phyloP scores from a whole-genome alignment of 2,113 vertebrate genomes.

The Progne subis region DNA sequence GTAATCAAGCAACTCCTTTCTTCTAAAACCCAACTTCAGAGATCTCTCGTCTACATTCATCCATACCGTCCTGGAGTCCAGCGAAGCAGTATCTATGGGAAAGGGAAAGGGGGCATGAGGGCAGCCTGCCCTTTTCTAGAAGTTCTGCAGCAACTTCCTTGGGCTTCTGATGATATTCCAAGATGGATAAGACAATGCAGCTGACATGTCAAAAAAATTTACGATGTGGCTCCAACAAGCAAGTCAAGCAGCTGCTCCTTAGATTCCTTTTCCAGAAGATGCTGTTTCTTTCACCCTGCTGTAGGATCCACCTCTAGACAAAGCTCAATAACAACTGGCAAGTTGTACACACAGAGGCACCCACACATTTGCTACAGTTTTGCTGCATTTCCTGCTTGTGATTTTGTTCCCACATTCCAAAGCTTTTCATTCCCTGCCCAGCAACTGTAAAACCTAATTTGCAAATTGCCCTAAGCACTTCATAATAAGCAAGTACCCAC shows the following conservation, averaged over 20 bases:
- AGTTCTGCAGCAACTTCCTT: background rate
- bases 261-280: background rate
- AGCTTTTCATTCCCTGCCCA: background rate
- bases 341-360: background rate
- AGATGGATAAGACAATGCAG: background rate
- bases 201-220: background rate
- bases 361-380: background rate
- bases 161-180: background rate
- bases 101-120: background rate
- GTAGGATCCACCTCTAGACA: background rate
- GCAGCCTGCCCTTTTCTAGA: background rate
- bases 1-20: background rate
- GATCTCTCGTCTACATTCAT: too few relatives aligned
- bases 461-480: background rate
- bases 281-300: background rate
- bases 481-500: background rate
- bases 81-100: too few relatives aligned
- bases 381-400: background rate
- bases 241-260: background rate
- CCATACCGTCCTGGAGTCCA: too few relatives aligned
- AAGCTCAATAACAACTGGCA: background rate
- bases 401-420: background rate
- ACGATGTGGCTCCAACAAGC: background rate
- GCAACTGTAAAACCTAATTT: background rate
- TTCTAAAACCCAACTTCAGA: too few relatives aligned